phyloP scores from a whole-genome alignment of 2,113 vertebrate genomes.

The human (Homo sapiens) region GRCh38 chr19:51862001-51862500 shows the following conservation, averaged over 20 bases:
- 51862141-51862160: neutral
- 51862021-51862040: neutral
- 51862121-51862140: neutral
- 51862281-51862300: constrained; percentile 22
- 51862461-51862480: neutral
- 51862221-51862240: neutral
- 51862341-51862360: constrained; percentile 23
- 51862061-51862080: neutral
- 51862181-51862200: neutral
- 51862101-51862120: neutral
- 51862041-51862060: neutral
- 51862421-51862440: neutral
- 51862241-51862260: neutral
- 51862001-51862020: constrained; percentile 18
- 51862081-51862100: neutral
- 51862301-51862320: neutral
- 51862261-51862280: neutral
- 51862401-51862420: constrained; percentile 19
- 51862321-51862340: constrained; percentile 12
- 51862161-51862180: neutral
- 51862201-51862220: neutral
- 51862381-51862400: neutral
- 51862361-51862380: neutral
- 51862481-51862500: constrained; percentile 9
- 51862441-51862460: constrained; percentile 20